Conservation (phyloP, 2,113 vertebrate genomes). For the Dromiciops gliroides region DNA sequence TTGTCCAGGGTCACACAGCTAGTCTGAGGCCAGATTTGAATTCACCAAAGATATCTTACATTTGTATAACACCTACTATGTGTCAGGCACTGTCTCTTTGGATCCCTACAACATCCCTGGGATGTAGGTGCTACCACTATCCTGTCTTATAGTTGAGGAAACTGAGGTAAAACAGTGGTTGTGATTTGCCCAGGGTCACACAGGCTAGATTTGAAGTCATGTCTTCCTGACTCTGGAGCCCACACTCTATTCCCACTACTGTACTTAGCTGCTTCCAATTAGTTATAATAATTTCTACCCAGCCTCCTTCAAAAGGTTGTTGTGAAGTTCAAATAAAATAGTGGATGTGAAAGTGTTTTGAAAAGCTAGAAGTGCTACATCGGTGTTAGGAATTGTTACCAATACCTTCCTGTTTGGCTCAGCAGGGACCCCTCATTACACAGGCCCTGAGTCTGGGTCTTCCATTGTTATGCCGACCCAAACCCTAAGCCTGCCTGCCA, state of each 20-base stretch:
- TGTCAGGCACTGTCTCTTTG: too few species aligned
- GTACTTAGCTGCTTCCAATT: background rate
- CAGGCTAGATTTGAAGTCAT: too few species aligned
- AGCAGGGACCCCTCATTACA: background rate
- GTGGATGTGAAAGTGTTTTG: background rate
- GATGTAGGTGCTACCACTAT: too few species aligned
- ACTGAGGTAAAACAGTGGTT: background rate
- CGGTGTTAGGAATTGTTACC: background rate
- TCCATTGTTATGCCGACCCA: background rate
- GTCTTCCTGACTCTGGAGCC: background rate
- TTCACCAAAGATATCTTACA: background rate
- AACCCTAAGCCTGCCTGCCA: background rate
- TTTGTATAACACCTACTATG: too few species aligned
- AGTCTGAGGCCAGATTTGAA: background rate
- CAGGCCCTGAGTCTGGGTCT: background rate
- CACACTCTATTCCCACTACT: background rate
- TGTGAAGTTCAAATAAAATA: background rate
- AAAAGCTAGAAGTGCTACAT: background rate
- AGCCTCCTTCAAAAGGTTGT: background rate
- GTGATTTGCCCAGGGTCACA: background rate
- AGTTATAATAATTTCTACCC: background rate
- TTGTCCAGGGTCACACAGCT: background rate
- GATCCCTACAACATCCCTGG: too few species aligned
- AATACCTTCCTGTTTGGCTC: background rate
- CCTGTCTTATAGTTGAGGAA: background rate